Evolutionary conservation across 2,113 vertebrate species (phyloP).

Genomic region (Cebidichthys violaceus): DNA sequence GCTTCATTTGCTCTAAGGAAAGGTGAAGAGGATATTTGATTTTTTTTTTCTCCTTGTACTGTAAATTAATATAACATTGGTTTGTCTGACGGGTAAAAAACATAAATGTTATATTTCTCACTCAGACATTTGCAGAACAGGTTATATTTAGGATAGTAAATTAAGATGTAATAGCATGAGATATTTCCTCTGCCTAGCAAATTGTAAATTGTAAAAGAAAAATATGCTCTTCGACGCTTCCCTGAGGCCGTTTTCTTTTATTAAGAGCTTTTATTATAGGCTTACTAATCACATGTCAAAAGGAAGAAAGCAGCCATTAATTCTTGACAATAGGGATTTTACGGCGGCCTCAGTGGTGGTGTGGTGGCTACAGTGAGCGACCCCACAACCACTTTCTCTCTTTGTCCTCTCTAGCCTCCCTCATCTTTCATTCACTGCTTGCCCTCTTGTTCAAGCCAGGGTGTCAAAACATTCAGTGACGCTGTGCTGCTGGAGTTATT

Average conservation of each 20-base stretch:
- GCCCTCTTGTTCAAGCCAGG: slow-evolving; percentile 3
- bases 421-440: slow-evolving; percentile 19
- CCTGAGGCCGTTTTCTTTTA: slow-evolving; percentile 39
- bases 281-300: slow-evolving; percentile 73
- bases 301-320: slow-evolving; percentile 71
- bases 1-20: slow-evolving; percentile 1
- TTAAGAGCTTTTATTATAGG: slow-evolving; percentile 43
- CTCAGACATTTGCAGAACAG: background rate
- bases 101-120: background rate
- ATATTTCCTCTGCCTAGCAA: background rate
- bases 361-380: slow-evolving; percentile 52
- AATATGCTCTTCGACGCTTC: background rate
- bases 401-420: slow-evolving; percentile 43
- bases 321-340: slow-evolving; percentile 74
- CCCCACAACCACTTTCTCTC: slow-evolving; percentile 39
- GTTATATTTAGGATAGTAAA: background rate
- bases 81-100: background rate
- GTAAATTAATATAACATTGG: background rate
- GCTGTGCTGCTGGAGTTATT: slow-evolving; percentile 12
- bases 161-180: background rate
- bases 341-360: slow-evolving; percentile 52
- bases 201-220: background rate
- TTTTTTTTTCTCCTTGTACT: background rate
- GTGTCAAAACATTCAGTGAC: slow-evolving; percentile 19
- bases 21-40: no score